Percentiles rank a stretch among this genome's conserved stretches.
Conservation (phyloP, 2,113 vertebrate genomes). For the Taurulus bubalis region DNA sequence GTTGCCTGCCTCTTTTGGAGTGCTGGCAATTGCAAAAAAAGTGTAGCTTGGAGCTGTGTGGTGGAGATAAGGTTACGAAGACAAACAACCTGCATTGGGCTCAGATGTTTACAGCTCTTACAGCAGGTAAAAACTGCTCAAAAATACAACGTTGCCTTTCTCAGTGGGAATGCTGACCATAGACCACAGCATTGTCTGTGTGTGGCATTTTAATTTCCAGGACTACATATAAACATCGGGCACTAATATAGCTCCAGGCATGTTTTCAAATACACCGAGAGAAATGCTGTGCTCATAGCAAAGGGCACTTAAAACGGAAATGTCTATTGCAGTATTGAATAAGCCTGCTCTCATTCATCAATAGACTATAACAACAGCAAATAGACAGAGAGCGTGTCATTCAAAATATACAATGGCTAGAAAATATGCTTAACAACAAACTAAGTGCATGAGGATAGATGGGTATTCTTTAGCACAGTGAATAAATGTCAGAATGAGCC, state of each 20-base stretch:
- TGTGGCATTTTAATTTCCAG: constrained; percentile 22
- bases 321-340: constrained; percentile 14
- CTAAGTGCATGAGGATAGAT: neutral
- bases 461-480: constrained; percentile 4
- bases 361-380: constrained; percentile 6
- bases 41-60: constrained; percentile 47
- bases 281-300: neutral
- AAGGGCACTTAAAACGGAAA: constrained; percentile 26
- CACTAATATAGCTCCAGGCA: constrained; percentile 12
- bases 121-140: neutral
- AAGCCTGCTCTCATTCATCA: constrained; percentile 3
- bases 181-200: neutral
- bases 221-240: neutral
- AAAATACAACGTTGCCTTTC: constrained; percentile 42
- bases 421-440: constrained; percentile 28
- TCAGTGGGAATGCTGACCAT: constrained; percentile 17
- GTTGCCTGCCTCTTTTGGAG: constrained; percentile 24
- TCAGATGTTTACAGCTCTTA: constrained; percentile 4
- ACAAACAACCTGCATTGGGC: constrained; percentile 33
- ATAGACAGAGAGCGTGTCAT: constrained; percentile 23
- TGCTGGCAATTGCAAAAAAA: constrained; percentile 26
- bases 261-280: constrained; percentile 29
- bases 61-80: constrained; percentile 51
- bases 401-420: constrained; percentile 26
- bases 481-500: constrained; percentile 22